Evolutionary conservation across 2,797 vertebrate genomes (phyloP).

Genomic region (Coregonus suidteri): DNA sequence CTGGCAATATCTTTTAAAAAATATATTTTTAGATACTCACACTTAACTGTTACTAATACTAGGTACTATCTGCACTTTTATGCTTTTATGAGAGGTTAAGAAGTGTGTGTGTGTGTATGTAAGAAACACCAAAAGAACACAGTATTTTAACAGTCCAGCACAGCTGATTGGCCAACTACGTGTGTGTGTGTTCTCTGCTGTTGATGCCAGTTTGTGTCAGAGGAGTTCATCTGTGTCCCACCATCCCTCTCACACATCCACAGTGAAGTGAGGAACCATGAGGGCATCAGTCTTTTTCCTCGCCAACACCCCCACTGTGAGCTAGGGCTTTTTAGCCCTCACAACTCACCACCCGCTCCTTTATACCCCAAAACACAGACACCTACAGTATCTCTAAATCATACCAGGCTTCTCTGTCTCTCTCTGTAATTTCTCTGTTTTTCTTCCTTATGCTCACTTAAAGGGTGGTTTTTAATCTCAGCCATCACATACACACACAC

Average conservation of each 20-base stretch:
- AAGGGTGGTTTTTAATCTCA: neutral
- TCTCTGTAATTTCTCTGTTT: neutral
- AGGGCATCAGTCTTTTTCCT: slow-evolving; percentile 17
- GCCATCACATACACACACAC: neutral
- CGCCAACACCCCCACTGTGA: slow-evolving; percentile 24
- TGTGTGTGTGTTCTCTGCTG: slow-evolving; percentile 4
- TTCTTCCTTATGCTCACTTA: neutral
- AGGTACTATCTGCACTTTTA: neutral
- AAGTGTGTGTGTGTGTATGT: neutral
- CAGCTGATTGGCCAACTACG: neutral
- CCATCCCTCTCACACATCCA: neutral
- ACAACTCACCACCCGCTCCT: slow-evolving; percentile 27
- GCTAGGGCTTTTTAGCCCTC: slow-evolving; percentile 23
- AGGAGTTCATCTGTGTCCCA: neutral
- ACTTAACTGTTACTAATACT: slow-evolving; percentile 6
- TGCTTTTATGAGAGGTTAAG: neutral
- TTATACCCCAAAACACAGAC: neutral
- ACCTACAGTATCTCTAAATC: neutral
- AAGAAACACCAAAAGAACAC: neutral
- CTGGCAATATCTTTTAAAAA: neutral
- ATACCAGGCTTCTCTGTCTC: neutral
- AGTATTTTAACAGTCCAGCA: neutral
- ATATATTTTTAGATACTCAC: neutral
- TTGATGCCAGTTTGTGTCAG: neutral
- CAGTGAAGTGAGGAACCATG: neutral